These are phyloP conservation scores for Acrobasis suavella DNA, from an alignment of 2,888 invertebrate species.

Conservation along the genomic window DNA sequence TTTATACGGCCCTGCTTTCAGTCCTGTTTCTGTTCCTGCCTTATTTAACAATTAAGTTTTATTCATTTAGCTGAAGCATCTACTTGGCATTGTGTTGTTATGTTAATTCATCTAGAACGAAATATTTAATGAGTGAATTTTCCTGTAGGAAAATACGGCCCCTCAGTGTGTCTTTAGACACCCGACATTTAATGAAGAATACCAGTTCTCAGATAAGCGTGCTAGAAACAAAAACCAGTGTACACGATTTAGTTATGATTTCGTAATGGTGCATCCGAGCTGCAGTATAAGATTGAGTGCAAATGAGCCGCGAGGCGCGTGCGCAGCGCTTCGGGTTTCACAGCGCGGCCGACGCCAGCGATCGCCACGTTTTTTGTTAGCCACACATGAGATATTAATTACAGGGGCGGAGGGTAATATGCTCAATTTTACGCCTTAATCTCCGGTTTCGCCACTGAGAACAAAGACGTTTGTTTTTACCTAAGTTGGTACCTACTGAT, in stretches of 20 bases:
- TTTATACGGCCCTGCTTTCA: too few species aligned
- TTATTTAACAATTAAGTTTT: too few species aligned
- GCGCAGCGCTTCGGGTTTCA: constrained; percentile 63
- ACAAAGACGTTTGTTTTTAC: neutral
- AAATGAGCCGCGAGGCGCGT: constrained; percentile 75
- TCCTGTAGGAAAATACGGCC: too few species aligned
- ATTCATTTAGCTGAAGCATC: too few species aligned
- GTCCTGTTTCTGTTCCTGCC: too few species aligned
- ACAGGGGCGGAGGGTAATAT: constrained; percentile 64
- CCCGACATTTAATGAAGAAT: constrained; percentile 2
- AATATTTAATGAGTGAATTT: too few species aligned
- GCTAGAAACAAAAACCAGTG: constrained; percentile 49
- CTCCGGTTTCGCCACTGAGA: constrained; percentile 44
- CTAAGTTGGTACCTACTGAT: neutral
- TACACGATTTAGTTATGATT: constrained; percentile 64
- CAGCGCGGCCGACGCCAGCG: constrained; percentile 34
- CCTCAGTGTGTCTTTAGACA: neutral
- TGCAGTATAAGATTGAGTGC: constrained; percentile 77
- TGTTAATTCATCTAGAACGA: too few species aligned
- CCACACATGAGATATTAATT: constrained; percentile 74
- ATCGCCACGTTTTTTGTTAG: constrained; percentile 48
- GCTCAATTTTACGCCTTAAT: constrained; percentile 69
- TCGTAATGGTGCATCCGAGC: constrained; percentile 72
- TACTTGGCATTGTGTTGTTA: too few species aligned
- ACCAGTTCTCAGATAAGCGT: constrained; percentile 43